Percentiles rank a stretch among this genome's conserved stretches.
Conservation (phyloP, 2,888 invertebrate genomes). For the Andrena camellia region DNA sequence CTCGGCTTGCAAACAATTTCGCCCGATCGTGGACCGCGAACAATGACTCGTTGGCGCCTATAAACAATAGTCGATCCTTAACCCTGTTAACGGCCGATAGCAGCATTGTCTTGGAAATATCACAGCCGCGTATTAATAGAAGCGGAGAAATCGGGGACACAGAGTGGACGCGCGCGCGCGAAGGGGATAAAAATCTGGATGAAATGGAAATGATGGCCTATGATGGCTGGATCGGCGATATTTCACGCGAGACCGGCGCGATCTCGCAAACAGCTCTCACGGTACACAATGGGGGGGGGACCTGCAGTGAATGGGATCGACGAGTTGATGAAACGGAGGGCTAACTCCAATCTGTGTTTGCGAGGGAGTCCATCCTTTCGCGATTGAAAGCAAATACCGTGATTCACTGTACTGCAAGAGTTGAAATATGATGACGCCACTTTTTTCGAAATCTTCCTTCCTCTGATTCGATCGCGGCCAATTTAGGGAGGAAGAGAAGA, state of each 20-base stretch:
- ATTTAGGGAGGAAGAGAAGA: no score
- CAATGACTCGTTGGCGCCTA: slow-evolving; percentile 40
- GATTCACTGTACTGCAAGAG: slow-evolving; percentile 5
- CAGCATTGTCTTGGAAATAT: neutral
- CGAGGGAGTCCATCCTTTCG: slow-evolving; percentile 13
- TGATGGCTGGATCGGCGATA: neutral
- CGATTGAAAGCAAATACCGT: slow-evolving; percentile 14
- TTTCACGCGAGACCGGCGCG: neutral
- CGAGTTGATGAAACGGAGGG: slow-evolving; percentile 21
- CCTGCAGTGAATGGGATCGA: neutral
- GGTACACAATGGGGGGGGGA: neutral
- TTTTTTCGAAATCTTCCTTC: neutral
- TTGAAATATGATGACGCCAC: neutral
- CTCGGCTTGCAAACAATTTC: slow-evolving; percentile 44
- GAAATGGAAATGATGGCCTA: neutral
- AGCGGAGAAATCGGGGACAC: neutral
- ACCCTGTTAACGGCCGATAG: slow-evolving; percentile 16
- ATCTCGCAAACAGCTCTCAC: neutral
- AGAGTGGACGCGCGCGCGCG: neutral
- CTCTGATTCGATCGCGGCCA: no score
- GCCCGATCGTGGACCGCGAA: slow-evolving; percentile 49
- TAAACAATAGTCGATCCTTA: slow-evolving; percentile 29
- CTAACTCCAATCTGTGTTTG: neutral
- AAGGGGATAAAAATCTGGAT: neutral
- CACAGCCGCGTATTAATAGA: neutral